Conservation (phyloP, 2,797 vertebrate genomes). For the Typhlichthys eigenmanni region DNA sequence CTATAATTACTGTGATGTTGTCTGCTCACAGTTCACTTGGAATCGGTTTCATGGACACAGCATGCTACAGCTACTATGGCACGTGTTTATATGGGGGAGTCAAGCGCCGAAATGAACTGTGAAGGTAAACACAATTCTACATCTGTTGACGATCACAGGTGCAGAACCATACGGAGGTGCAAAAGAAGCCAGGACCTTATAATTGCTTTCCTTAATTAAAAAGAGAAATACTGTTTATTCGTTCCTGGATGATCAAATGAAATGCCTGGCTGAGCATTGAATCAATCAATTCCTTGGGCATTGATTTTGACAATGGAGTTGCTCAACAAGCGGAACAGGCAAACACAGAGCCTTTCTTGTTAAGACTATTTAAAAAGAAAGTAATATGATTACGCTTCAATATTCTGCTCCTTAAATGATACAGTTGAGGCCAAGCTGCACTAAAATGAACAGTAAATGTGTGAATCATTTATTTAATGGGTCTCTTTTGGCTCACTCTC, state of each 20-base stretch:
- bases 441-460: constrained; percentile 16
- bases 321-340: constrained; percentile 34
- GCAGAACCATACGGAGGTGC: constrained; percentile 22
- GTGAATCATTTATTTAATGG: constrained; percentile 15
- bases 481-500: constrained; percentile 4
- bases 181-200: constrained; percentile 38
- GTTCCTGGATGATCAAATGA: constrained; percentile 45
- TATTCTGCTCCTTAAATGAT: constrained; percentile 22
- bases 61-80: too few relatives aligned
- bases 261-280: constrained; percentile 38
- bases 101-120: constrained; percentile 21
- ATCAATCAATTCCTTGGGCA: constrained; percentile 29
- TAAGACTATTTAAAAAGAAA: neutral
- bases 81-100: neutral
- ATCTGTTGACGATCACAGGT: constrained; percentile 16
- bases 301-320: constrained; percentile 30
- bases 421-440: constrained; percentile 16
- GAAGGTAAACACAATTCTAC: constrained; percentile 16
- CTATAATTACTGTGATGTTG: neutral
- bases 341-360: constrained; percentile 16
- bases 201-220: constrained; percentile 60
- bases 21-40: neutral
- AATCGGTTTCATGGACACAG: neutral
- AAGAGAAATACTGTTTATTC: constrained; percentile 35
- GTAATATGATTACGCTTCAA: constrained; percentile 17